Base-by-base conservation (phyloP, 2,888 invertebrate species). In the Dryadula phaetusa region DNA sequence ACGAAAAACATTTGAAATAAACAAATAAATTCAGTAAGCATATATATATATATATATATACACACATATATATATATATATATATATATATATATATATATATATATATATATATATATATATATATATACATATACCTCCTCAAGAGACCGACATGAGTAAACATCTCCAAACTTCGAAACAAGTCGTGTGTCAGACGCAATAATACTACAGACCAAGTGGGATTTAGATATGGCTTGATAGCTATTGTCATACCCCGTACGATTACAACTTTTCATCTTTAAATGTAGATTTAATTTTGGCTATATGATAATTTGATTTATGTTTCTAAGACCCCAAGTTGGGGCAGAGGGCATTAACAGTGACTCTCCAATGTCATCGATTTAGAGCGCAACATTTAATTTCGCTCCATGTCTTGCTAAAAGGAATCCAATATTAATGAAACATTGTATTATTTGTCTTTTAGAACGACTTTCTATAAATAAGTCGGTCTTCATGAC, bases 131-230 rank as follows among this genome's bases (percentile, higher is more conserved):
- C n/a, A n/a, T n/a, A n/a, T 32, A n/a, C 53, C 42, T 32, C 44
- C 25, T 16, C 28, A n/a, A 49, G 25, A 49, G 37, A 49, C 34
- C 49, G 25, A 49, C 14, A 49, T 28, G 37, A 46, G 46, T 46
- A 66, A 66, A 54, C 40, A 54, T 66, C 25, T 46, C 5, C 56
- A n/a, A 44, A 62, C 18, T 62, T 58, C 18, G 47, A 49, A 20
- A 37, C 16, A 16, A 53, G 54, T 62, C 40, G 62, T 54, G 62
- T 46, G 62, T 37, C 37, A 53, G 28, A 54, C 18, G 37, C 62
- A 66, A 62, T 62, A 66, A 66, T 37, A 46, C 25, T 12, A 28
- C 22, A 34, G 53, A 34, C 22, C 34, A 47, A 40, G 66, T 62
- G 34, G 18, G 16, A 16, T 37, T 62, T 54, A 49, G 25, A 53